Conservation (phyloP, 2,888 invertebrate genomes). For the Oxyteleia sp. region DNA sequence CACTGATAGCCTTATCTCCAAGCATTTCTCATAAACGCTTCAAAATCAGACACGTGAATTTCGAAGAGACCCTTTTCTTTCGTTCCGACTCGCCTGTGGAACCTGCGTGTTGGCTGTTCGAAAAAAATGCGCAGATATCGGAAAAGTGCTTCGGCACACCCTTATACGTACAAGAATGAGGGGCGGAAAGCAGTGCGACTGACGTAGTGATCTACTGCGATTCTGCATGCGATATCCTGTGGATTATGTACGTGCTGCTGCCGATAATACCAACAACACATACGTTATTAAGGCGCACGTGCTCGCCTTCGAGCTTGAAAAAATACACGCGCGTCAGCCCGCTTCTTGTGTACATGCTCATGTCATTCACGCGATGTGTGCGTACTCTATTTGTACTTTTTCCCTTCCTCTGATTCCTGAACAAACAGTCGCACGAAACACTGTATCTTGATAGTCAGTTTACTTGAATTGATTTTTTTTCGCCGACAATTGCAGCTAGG, state of each 20-base stretch:
- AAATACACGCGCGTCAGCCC: slow-evolving; percentile 47
- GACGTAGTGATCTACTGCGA: slow-evolving; percentile 76
- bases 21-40: slow-evolving; percentile 25
- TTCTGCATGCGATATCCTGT: slow-evolving; percentile 70
- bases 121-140: slow-evolving; percentile 73
- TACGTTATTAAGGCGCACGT: slow-evolving; percentile 60
- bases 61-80: slow-evolving; percentile 22
- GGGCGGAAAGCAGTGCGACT: slow-evolving; percentile 70
- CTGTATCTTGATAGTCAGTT: slow-evolving; percentile 36
- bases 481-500: not conserved
- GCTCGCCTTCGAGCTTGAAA: slow-evolving; percentile 41
- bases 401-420: slow-evolving; percentile 35
- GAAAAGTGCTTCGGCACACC: slow-evolving; percentile 65
- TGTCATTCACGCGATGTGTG: slow-evolving; percentile 58
- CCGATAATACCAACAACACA: slow-evolving; percentile 65
- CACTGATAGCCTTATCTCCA: slow-evolving; percentile 15
- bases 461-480: slow-evolving; percentile 40
- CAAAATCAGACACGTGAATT: slow-evolving; percentile 39
- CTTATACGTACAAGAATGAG: slow-evolving; percentile 59
- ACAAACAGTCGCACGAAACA: slow-evolving; percentile 29
- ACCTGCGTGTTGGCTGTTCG: slow-evolving; percentile 31
- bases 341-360: slow-evolving; percentile 37
- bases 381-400: slow-evolving; percentile 41
- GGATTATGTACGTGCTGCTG: slow-evolving; percentile 59
- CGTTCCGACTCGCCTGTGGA: not conserved